Base-by-base conservation (phyloP, 2,888 invertebrate species). In the Heliconius erato region DNA sequence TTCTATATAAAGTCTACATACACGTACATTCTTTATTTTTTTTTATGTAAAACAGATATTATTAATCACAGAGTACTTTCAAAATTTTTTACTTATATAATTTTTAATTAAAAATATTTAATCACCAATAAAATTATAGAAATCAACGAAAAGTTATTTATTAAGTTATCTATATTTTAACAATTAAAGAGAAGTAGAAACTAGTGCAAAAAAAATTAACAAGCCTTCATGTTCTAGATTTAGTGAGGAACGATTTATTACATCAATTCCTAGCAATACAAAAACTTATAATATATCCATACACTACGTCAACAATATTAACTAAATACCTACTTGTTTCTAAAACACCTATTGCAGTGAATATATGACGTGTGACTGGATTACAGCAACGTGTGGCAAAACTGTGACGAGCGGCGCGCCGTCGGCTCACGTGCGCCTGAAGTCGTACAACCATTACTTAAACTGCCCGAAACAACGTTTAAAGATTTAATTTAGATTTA, bases 361-460 rank as follows among this genome's bases (percentile, higher is more conserved):
- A 78, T 68, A 44, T 23, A n/a, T 32, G 28, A 67, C 68, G 78
- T 78, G 32, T 67, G 78, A 78, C 78, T 78, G 78, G 68, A 78
- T 49, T 78, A 78, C 49, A 78, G 78, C 44, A 44, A 67, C 77
- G 67, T 76, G 40, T 26, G 23, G 76, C 44, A 28, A 63, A 68
- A 78, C 28, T 23, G 74, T 28, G 78, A 44, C 67, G 67, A 67
- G 19, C 77, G 44, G 26, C 26, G 65, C 49, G 49, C 19, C 49
- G 40, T 54, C 32, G 77, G 26, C 49, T 78, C 78, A 78, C 78
- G 78, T 78, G 78, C 23, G 78, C 44, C 74, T 76, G 84, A 84
- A 82, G 84, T 80, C 84, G 54, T 83, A 80, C 74, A 40, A 40
- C 40, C 40, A 11, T 40, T 40, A 40, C 11, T 40, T 40, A 40